Base-by-base conservation (phyloP, 1,140 invertebrate species). In the Lycorma delicatula region DNA sequence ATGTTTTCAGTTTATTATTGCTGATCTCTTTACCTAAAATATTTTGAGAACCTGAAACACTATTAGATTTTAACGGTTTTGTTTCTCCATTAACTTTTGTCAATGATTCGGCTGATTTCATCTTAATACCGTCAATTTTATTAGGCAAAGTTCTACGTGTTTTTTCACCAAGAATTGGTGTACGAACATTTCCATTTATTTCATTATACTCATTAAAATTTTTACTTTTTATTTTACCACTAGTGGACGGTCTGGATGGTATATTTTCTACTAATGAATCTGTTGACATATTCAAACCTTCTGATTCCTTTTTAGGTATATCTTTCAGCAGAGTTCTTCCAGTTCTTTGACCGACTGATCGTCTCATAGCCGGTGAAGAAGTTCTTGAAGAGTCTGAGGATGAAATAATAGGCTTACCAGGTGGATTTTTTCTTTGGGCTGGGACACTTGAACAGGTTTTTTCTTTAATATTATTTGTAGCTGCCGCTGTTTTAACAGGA, bases 291-390 rank as follows among this genome's bases (percentile, higher is more conserved):
- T 47, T 58, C n/a, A 54, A 46, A 29, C 11, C 41, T 53, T 54
- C 60, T 56, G 41, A 52, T 20, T 25, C 53, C 22, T 22, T 23
- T 28, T 16, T 20, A 2, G 22, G 53, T 27, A 27, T 34, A 9
- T 38, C 22, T 23, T 50, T 27, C 20, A 18, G 2, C 28, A 34
- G 6, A 29, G 20, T 18, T 22, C 44, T 3, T 31, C 41, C 69
- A 63, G 51, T 51, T 16, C 54, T 25, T 20, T 52, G 26, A 20
- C 52, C 34, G 5, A 54, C 34, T 9, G 69, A 73, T 46, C 79
- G 75, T 50, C 78, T 78, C 64, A 81, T 76, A 0, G 81, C 82
- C 11, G 83, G 83, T 67, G 82, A 84, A 0, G 82, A 83, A 46
- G 80, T 83, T 46, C 82, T 68, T 3, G 80, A 81, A 0, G 82